Evolutionary conservation across 2,797 vertebrate species (phyloP).

Genomic region (Lepus oiostolus): DNA sequence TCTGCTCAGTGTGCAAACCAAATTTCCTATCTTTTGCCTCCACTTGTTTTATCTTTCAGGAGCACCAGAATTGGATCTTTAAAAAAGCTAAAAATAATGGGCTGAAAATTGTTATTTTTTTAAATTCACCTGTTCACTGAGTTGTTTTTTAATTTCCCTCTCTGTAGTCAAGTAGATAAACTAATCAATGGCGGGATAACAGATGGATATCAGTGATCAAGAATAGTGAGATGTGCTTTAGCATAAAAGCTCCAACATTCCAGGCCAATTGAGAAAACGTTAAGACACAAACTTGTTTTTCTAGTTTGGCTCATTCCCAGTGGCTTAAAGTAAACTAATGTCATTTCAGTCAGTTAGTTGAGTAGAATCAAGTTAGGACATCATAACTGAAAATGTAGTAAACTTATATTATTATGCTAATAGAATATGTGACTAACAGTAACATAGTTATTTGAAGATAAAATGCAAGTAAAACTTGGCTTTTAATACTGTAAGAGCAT

Average conservation of each 20-base stretch:
- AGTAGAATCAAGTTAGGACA: neutral
- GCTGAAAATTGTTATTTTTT: neutral
- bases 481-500: slow-evolving; percentile 25
- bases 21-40: slow-evolving; percentile 3
- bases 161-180: neutral
- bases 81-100: slow-evolving; percentile 40
- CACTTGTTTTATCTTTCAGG: slow-evolving; percentile 36
- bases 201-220: neutral
- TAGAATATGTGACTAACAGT: slow-evolving; percentile 11
- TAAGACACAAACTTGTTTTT: neutral
- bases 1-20: neutral
- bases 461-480: slow-evolving; percentile 1
- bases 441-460: slow-evolving; percentile 4
- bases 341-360: neutral
- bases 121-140: neutral
- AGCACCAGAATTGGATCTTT: neutral
- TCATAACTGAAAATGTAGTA: slow-evolving; percentile 32
- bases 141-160: slow-evolving; percentile 33
- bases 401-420: neutral
- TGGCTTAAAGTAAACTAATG: slow-evolving; percentile 20
- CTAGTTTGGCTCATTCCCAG: neutral
- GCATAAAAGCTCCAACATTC: neutral
- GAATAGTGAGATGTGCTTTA: neutral
- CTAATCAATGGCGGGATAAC: neutral
- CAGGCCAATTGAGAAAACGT: slow-evolving; percentile 1